Evolutionary conservation across 2,797 vertebrate genomes (phyloP).

Genomic region (Hippopotamyrus pictus): DNA sequence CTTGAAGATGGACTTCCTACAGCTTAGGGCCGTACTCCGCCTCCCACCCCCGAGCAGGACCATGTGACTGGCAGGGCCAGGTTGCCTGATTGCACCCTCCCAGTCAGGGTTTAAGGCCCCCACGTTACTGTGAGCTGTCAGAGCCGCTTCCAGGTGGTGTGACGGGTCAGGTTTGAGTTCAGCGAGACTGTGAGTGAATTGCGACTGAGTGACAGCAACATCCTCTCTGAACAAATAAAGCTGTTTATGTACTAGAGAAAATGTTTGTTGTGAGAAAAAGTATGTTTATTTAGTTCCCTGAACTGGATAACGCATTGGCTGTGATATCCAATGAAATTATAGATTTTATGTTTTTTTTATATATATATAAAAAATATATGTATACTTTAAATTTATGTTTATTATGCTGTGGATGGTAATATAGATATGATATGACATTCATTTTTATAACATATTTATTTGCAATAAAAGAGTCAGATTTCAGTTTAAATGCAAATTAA

Average conservation of each 20-base stretch:
- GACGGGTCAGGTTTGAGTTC: neutral
- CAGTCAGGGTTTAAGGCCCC: slow-evolving; percentile 55
- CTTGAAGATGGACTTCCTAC: slow-evolving; percentile 79
- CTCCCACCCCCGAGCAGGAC: slow-evolving; percentile 22
- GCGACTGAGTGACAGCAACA: neutral
- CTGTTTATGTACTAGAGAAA: neutral
- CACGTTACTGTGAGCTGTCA: slow-evolving; percentile 52
- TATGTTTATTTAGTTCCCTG: neutral
- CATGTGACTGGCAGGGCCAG: slow-evolving; percentile 48
- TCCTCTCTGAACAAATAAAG: neutral
- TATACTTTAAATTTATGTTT: neutral
- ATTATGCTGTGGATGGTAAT: neutral
- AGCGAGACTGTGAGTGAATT: neutral
- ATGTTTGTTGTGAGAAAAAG: neutral
- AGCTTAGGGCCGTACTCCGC: slow-evolving; percentile 73
- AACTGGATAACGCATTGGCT: neutral
- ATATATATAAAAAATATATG: neutral
- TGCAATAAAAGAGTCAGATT: neutral
- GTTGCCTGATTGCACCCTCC: slow-evolving; percentile 35
- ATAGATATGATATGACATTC: neutral
- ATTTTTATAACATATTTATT: neutral
- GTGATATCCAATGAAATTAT: neutral
- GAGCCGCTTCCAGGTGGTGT: no score
- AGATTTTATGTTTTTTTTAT: neutral
- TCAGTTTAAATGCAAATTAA: slow-evolving; percentile 2